Evolutionary conservation across 1,140 invertebrate genomes (phyloP).

Genomic region (Leptonema lineaticorne): DNA sequence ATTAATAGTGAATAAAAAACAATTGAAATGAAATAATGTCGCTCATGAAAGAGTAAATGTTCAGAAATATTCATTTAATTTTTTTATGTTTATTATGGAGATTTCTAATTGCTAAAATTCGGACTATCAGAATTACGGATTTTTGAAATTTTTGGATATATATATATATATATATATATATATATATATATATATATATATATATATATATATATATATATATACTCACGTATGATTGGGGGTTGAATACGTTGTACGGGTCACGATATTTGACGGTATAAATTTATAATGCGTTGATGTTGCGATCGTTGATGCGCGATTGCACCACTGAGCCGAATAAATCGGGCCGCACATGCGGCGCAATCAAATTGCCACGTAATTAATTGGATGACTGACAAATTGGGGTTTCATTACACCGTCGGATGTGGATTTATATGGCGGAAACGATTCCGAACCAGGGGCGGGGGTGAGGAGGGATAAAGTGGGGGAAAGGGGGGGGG

Average conservation of each 20-base stretch:
- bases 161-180: too few relatives aligned
- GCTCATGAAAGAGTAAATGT: background rate
- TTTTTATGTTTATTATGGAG: background rate
- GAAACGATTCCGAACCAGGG: slow-evolving; percentile 14
- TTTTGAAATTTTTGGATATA: background rate
- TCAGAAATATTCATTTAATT: background rate
- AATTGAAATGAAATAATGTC: background rate
- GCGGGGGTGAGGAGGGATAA: background rate
- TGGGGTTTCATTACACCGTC: slow-evolving; percentile 35
- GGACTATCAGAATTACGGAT: background rate
- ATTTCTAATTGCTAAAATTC: background rate
- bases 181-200: too few relatives aligned
- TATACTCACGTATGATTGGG: background rate
- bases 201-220: background rate
- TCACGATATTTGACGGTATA: background rate
- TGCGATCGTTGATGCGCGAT: background rate
- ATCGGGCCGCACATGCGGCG: slow-evolving; percentile 16
- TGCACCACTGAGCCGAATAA: slow-evolving; percentile 8
- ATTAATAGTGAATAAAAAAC: too few relatives aligned
- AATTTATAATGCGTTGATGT: too few relatives aligned
- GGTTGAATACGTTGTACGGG: background rate
- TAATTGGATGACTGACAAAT: slow-evolving; percentile 39
- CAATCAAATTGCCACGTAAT: slow-evolving; percentile 41
- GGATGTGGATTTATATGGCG: slow-evolving; percentile 27
- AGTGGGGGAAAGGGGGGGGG: background rate